Conservation (phyloP, 2,113 vertebrate genomes). For the Oryzias curvinotus region DNA sequence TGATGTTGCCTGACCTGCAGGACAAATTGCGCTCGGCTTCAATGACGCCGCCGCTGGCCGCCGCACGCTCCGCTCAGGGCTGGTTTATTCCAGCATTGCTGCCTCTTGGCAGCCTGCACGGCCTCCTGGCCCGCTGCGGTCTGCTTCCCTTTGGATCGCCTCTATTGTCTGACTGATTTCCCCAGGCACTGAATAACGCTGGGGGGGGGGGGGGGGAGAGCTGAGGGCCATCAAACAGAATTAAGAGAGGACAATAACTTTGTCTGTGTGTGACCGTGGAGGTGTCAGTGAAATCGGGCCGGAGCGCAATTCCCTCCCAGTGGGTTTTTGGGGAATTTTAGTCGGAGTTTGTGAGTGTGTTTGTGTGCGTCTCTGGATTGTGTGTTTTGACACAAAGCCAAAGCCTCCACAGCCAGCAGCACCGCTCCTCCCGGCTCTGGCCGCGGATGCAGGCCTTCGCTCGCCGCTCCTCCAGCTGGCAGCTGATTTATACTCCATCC, state of each 20-base stretch:
- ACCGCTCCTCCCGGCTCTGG: slow-evolving; percentile 58
- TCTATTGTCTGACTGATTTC: slow-evolving; percentile 59
- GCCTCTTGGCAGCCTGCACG: slow-evolving; percentile 41
- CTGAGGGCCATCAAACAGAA: slow-evolving; percentile 57
- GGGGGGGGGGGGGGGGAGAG: slow-evolving; percentile 43
- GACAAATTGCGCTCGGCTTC: slow-evolving; percentile 33
- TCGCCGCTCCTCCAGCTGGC: slow-evolving; percentile 65
- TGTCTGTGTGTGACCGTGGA: slow-evolving; percentile 37
- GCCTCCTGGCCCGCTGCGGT: slow-evolving; percentile 46
- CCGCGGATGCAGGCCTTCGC: slow-evolving; percentile 60
- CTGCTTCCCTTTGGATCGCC: slow-evolving; percentile 48
- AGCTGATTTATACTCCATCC: slow-evolving; percentile 49
- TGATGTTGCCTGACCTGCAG: slow-evolving; percentile 6
- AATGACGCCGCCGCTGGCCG: slow-evolving; percentile 30
- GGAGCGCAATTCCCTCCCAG: slow-evolving; percentile 12
- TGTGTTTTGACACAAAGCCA: slow-evolving; percentile 56
- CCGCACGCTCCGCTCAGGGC: slow-evolving; percentile 32
- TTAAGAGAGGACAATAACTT: slow-evolving; percentile 55
- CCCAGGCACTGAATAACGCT: slow-evolving; percentile 40
- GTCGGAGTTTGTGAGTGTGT: neutral
- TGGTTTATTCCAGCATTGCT: slow-evolving; percentile 54
- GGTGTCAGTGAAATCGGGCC: slow-evolving; percentile 18
- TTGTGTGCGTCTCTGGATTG: slow-evolving; percentile 33
- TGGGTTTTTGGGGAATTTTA: slow-evolving; percentile 6
- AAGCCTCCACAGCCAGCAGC: slow-evolving; percentile 56